phyloP scores from a whole-genome alignment of 1,140 invertebrate genomes.

The Sesamia nonagrioides region DNA sequence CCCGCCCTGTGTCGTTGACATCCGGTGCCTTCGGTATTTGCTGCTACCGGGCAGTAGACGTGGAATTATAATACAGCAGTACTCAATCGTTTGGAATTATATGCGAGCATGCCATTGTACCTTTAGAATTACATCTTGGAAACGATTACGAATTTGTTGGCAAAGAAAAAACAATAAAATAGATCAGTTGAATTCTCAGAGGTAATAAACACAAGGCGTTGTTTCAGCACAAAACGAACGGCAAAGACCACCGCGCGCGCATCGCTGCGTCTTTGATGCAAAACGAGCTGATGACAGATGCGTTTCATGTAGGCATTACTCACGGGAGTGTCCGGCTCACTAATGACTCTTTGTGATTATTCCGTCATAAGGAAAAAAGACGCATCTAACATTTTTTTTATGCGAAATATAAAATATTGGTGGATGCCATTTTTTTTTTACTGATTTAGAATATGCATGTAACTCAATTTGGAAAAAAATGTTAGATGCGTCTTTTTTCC shows the following conservation, averaged over 20 bases:
- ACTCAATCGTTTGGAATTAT: not conserved
- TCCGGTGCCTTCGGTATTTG: slow-evolving; percentile 65
- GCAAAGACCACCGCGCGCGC: slow-evolving; percentile 34
- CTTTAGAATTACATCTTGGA: not conserved
- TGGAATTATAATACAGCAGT: slow-evolving; percentile 43
- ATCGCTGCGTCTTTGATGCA: slow-evolving; percentile 17
- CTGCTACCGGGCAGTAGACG: slow-evolving; percentile 17
- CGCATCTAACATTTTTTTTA: no score
- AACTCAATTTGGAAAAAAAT: no score
- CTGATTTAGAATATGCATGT: no score
- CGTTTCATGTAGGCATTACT: slow-evolving; percentile 43
- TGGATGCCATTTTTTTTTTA: no score
- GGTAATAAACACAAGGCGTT: slow-evolving; percentile 31
- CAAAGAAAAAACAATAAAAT: not conserved
- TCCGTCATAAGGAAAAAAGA: no score
- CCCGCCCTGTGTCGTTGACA: slow-evolving; percentile 72
- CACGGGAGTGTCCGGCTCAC: slow-evolving; percentile 13
- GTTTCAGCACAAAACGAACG: slow-evolving; percentile 23
- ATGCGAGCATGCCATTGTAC: not conserved
- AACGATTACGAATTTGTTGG: slow-evolving; percentile 5
- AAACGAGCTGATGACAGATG: slow-evolving; percentile 37
- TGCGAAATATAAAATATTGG: no score
- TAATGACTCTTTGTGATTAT: slow-evolving; percentile 44
- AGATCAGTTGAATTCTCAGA: slow-evolving; percentile 29
- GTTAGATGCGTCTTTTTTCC: no score